Evolutionary conservation across 2,113 vertebrate species (phyloP).

Genomic region (Macroglossus sobrinus): DNA sequence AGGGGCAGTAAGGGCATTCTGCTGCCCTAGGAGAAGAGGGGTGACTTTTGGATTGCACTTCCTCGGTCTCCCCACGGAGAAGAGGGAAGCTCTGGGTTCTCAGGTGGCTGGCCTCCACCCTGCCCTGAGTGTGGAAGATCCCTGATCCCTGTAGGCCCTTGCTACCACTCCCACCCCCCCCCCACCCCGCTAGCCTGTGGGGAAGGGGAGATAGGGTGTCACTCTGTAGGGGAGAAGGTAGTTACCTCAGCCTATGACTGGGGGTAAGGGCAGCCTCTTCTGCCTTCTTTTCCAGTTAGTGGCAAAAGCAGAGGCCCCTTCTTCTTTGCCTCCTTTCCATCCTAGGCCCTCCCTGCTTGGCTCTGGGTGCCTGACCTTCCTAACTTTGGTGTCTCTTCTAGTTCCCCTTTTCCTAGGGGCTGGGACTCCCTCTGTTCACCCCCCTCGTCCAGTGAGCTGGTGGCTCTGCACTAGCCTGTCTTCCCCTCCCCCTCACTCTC

Average conservation of each 20-base stretch:
- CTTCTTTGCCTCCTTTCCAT: neutral
- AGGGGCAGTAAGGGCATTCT: constrained; percentile 37
- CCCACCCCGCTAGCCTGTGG: neutral
- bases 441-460: neutral
- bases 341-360: neutral
- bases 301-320: neutral
- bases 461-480: neutral
- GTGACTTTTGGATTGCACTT: constrained; percentile 20
- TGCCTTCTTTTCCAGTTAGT: neutral
- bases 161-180: neutral
- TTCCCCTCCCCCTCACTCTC: neutral
- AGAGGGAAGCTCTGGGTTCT: neutral
- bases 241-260: neutral
- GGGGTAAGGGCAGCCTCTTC: neutral
- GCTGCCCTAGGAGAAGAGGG: constrained; percentile 21
- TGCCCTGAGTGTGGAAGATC: neutral
- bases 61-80: neutral
- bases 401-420: neutral
- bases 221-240: neutral
- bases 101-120: neutral
- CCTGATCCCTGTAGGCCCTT: neutral
- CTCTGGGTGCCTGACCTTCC: neutral
- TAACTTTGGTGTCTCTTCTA: neutral
- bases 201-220: neutral
- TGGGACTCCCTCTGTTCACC: neutral